Base-by-base conservation (phyloP, 2,113 vertebrate species). In the Jaculus jaculus region DNA sequence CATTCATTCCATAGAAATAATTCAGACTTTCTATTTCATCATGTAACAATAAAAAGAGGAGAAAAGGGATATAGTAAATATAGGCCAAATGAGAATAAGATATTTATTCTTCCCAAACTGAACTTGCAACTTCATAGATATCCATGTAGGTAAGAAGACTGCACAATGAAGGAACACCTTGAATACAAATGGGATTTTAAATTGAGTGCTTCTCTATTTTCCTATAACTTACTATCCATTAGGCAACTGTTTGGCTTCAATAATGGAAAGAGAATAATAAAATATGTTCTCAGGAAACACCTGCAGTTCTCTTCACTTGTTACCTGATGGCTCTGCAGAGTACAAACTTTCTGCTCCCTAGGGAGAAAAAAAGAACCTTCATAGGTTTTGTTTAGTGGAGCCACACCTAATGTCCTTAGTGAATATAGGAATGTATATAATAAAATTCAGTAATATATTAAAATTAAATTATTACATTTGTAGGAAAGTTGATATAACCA, bases 171-270 rank as follows among this genome's bases (percentile, higher is more conserved):
- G 30, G 24, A 90, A 77, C 1, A 42, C 20, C 15, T 87, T 66
- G 78, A 79, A 87, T 95, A 80, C 34, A 87, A 91, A 87, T 87
- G 42, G 83, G 77, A n/a, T 87, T 93, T 95, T 63, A 93, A 91
- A 68, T 74, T 79, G 84, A 87, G 18, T 79, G 63, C 61, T 88
- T 83, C 26, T 87, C 73, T 28, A 61, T 74, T 87, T 83, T 66
- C 73, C 58, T 77, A 42, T 72, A 87, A 78, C 69, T 51, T 28
- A 60, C 32, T 71, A 54, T 77, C 37, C 10, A 72, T 9, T 30
- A 83, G 24, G 78, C 87, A 91, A 71, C 65, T 66, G 15, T 37
- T 95, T 68, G 73, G 66, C 72, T 79, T 2, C 28, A 66, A 72
- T 79, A 93, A 74, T 87, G 84, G 84, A 79, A 90, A 51, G 37